A percentile compares a stretch with the other conserved stretches of the same genome.
Conservation (phyloP, 2,888 invertebrate species). For the Eudemis profundana region DNA sequence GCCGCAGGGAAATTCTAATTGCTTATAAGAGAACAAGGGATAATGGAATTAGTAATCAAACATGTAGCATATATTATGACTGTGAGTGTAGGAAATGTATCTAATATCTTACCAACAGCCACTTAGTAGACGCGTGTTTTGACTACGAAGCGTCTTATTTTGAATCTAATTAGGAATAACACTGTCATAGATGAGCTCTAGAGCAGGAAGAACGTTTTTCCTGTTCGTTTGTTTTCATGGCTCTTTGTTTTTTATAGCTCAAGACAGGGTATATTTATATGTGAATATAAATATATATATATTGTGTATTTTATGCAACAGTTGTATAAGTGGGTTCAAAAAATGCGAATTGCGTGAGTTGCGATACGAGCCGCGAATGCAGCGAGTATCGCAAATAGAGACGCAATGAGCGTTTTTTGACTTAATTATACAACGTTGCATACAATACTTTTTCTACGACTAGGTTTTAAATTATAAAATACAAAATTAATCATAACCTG, state of each 20-base stretch:
- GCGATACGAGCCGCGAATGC: no score
- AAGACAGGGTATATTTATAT: not conserved
- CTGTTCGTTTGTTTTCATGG: conserved; percentile 21
- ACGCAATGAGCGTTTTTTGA: no score
- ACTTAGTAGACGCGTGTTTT: conserved; percentile 12
- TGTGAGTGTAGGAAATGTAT: conserved; percentile 7
- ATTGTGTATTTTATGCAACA: not conserved
- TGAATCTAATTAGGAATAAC: conserved; percentile 13
- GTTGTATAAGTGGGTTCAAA: no score
- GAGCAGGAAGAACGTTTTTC: conserved; percentile 22
- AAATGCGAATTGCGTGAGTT: no score
- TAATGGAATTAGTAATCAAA: no score
- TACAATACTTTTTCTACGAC: no score
- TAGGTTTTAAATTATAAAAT: no score
- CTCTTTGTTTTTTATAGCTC: not conserved
- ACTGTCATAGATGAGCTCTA: conserved; percentile 15
- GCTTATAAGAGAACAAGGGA: no score
- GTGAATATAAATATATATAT: not conserved
- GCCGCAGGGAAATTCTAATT: no score
- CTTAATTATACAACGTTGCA: no score
- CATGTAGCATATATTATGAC: not conserved
- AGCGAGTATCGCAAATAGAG: no score
- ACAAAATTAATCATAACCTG: no score
- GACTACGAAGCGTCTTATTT: conserved; percentile 19
- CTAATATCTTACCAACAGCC: not conserved